Base-by-base conservation (phyloP, 2,797 vertebrate species). In the Sebastes melanostomus region DNA sequence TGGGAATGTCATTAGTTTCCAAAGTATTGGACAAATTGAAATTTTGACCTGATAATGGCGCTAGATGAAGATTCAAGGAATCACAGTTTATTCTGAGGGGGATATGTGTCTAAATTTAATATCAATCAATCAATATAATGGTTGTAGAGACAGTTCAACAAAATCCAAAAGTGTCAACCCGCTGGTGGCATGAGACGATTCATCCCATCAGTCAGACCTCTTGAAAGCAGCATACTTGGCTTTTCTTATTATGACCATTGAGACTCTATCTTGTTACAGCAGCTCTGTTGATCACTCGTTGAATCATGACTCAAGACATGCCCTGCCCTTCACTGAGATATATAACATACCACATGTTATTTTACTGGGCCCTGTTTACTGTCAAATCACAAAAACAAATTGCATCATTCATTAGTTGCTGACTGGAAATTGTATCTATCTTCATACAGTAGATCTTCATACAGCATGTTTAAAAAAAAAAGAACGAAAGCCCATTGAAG, bases 321-420 rank as follows among this genome's bases (percentile, higher is more conserved):
- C 16, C 11, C 50, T 18, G 8, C 18, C 30, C 1, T 46, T 36
- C 24, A 59, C 8, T 61, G 34, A 80, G 11, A 84, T 73, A 22
- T 86, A 66, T n/a, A 66, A 65, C 66, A 65, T 16, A 13, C 24
- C 58, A 61, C 50, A 69, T 25, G 20, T 4, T 11, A 25, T 42
- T 63, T 54, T 16, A 55, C 18, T 14, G 22, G 4, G 24, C 24
- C 60, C 55, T 11, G 30, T 27, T 75, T 30, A 61, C 30, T 46
- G 78, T 60, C 67, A 8, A 14, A 55, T 20, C 59, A 56, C 24
- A 66, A 52, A 72, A 72, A 62, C 4, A 61, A 56, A 72, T 80
- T 63, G 84, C 59, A 72, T 90, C 74, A 89, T 89, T 86, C 50
- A 83, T 75, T 87, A 74, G 56, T 29, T 73, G 55, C 36, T 82